These are phyloP conservation scores for Henricia sp. DNA, from an alignment of 53 echinoderm and acorn worm species.

Conservation along the genomic window DNA sequence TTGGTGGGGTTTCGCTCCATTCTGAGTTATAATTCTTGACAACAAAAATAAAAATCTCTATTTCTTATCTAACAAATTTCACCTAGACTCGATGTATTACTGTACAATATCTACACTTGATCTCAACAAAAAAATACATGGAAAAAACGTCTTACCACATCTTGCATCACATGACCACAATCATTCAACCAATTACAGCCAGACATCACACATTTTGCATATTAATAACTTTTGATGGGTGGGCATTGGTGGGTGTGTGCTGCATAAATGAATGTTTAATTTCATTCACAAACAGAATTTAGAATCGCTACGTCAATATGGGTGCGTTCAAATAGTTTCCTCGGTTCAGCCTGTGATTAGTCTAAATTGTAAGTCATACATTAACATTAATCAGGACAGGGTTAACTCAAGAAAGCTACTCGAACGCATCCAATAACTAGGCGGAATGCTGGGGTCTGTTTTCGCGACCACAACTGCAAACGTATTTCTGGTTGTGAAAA, in stretches of 20 bases:
- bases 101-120: slow-evolving; percentile 58
- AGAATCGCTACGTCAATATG: too few relatives aligned
- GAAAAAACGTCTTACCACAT: slow-evolving; percentile 22
- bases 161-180: slow-evolving; percentile 53
- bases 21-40: too few relatives aligned
- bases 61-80: slow-evolving; percentile 33
- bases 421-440: not conserved
- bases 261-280: slow-evolving; percentile 53
- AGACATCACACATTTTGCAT: slow-evolving; percentile 50
- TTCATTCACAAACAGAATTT: not conserved
- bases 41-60: slow-evolving; percentile 27
- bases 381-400: not conserved
- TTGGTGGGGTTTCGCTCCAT: too few relatives aligned
- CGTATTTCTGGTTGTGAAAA: too few relatives aligned
- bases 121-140: slow-evolving; percentile 50
- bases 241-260: slow-evolving; percentile 49
- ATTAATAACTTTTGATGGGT: slow-evolving; percentile 47
- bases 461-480: too few relatives aligned
- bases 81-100: slow-evolving; percentile 26
- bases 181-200: slow-evolving; percentile 45
- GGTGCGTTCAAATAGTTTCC: too few relatives aligned
- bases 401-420: not conserved
- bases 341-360: too few relatives aligned
- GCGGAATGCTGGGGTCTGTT: not conserved
- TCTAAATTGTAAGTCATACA: not conserved